Conservation (phyloP, 2,888 invertebrate genomes). For the Patella caerulea region DNA sequence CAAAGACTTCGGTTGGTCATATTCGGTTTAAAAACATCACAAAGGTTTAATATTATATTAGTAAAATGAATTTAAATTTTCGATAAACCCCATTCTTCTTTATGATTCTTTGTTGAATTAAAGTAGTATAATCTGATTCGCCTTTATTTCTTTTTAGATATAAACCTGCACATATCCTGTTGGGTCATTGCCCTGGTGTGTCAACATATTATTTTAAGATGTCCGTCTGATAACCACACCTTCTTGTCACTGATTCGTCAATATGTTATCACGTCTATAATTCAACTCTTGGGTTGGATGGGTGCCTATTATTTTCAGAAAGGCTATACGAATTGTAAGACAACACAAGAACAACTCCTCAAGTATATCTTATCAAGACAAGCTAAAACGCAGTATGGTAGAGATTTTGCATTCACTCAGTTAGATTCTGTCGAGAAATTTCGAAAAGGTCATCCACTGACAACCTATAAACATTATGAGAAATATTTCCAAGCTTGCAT, state of each 20-base stretch:
- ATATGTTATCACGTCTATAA: not conserved
- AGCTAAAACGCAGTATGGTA: not conserved
- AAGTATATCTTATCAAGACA: not conserved
- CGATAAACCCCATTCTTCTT: no score
- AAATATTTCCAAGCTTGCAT: constrained; percentile 23
- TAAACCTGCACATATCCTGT: no score
- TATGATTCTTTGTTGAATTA: no score
- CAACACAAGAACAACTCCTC: not conserved
- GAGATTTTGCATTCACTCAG: not conserved
- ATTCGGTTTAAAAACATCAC: no score
- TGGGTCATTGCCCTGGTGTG: not conserved
- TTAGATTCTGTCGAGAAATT: not conserved
- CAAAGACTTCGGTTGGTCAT: no score
- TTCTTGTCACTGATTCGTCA: not conserved
- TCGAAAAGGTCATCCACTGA: constrained; percentile 22
- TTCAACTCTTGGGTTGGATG: not conserved
- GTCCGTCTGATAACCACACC: not conserved
- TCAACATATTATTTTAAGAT: not conserved
- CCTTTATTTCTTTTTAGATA: no score
- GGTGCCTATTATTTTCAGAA: not conserved
- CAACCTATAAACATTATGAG: constrained; percentile 33
- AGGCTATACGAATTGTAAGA: not conserved
- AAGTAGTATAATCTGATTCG: no score
- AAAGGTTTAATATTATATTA: no score
- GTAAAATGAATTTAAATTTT: no score